Evolutionary conservation across 2,113 vertebrate species (phyloP).

Genomic region (Hemichromis elongatus): DNA sequence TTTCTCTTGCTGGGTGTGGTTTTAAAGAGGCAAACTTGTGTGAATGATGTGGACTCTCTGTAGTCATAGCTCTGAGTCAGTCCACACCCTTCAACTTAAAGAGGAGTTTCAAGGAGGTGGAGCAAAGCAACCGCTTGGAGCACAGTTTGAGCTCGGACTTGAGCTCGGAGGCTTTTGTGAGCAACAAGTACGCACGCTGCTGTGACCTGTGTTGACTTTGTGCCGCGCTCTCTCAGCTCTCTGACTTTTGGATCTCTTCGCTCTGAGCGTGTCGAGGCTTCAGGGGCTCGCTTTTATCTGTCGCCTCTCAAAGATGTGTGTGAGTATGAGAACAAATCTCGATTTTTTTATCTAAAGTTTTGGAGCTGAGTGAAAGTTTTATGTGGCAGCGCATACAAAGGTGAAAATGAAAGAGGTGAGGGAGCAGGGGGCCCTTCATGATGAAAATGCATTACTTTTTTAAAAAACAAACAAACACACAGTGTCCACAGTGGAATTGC

Average conservation of each 20-base stretch:
- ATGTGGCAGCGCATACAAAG: neutral
- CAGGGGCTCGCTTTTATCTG: neutral
- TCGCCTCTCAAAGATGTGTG: constrained; percentile 5
- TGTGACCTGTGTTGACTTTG: constrained; percentile 20
- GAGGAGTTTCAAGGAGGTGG: constrained; percentile 64
- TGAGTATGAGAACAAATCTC: constrained; percentile 41
- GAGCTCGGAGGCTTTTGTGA: constrained; percentile 24
- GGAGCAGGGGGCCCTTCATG: neutral
- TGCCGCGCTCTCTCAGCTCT: constrained; percentile 5
- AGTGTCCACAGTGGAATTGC: neutral
- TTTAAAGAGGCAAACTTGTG: constrained; percentile 69
- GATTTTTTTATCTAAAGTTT: neutral
- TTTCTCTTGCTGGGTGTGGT: constrained; percentile 71
- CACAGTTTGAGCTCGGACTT: constrained; percentile 46
- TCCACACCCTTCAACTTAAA: constrained; percentile 69
- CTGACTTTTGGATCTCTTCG: constrained; percentile 47
- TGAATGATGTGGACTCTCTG: constrained; percentile 72
- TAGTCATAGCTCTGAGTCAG: constrained; percentile 61
- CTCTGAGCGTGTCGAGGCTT: neutral
- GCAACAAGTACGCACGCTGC: neutral
- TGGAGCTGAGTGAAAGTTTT: constrained; percentile 33
- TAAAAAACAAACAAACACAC: neutral
- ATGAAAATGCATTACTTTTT: neutral
- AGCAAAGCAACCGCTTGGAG: constrained; percentile 41
- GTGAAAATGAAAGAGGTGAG: constrained; percentile 2